phyloP scores from a whole-genome alignment of 2,113 vertebrate genomes.

The Albula goreensis region DNA sequence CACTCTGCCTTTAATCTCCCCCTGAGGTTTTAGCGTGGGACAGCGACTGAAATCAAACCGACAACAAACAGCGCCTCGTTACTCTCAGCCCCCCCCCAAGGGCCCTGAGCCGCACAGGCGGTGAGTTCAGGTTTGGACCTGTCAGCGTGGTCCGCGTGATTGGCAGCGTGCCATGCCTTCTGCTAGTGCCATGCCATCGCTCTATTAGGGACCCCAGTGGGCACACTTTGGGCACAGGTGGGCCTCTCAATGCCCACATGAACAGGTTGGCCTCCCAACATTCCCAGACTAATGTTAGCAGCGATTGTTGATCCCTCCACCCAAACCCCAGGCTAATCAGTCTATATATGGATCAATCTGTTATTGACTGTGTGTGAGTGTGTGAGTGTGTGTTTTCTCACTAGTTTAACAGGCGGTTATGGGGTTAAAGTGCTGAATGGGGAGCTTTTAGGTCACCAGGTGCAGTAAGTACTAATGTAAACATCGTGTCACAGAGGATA shows the following conservation, averaged over 20 bases:
- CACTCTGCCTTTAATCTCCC: constrained; percentile 44
- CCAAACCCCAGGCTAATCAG: not conserved
- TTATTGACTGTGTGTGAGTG: no score
- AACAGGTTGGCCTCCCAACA: not conserved
- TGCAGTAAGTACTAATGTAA: not conserved
- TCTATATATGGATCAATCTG: no score
- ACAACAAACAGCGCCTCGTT: not conserved
- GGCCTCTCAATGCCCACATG: not conserved
- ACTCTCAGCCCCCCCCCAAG: not conserved
- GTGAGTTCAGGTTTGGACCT: not conserved
- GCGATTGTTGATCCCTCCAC: not conserved
- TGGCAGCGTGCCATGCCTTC: no score
- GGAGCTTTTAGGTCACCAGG: not conserved
- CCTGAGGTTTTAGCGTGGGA: not conserved
- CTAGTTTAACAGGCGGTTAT: not conserved
- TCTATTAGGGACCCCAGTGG: not conserved
- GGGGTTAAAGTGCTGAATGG: not conserved
- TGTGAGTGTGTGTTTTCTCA: no score
- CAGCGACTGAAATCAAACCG: not conserved
- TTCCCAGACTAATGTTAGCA: not conserved
- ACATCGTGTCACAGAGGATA: no score
- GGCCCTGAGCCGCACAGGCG: not conserved
- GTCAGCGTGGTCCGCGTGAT: not conserved
- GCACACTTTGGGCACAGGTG: not conserved
- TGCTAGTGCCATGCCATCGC: not conserved